These are phyloP conservation scores for Falco cherrug DNA, from an alignment of 2,797 vertebrate genomes.

Conservation along the genomic window DNA sequence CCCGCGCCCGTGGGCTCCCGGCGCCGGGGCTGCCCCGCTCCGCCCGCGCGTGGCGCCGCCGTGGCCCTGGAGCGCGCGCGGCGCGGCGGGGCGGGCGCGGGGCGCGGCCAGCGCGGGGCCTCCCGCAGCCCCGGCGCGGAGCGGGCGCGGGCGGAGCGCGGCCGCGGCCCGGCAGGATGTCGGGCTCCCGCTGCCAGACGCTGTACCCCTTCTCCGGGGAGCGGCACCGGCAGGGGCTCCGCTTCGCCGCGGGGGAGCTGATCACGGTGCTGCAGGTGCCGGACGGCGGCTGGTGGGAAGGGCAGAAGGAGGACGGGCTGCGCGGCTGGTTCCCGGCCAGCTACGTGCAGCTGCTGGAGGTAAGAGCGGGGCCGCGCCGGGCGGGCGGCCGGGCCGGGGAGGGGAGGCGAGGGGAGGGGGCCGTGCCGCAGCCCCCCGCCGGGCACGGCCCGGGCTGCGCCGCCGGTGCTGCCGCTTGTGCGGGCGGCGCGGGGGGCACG, in stretches of 20 bases:
- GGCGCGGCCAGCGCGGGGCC: background rate
- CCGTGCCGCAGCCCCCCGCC: background rate
- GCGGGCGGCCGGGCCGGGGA: background rate
- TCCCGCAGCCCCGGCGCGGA: background rate
- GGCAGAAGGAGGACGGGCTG: constrained; percentile 91
- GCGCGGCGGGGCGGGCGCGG: background rate
- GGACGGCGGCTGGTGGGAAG: constrained; percentile 97
- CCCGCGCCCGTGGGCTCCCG: background rate
- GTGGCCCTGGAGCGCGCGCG: background rate
- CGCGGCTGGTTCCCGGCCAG: constrained; percentile 95
- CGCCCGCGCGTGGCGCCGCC: constrained; percentile 11
- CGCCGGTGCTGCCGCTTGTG: too few species aligned
- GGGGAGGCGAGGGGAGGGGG: too few species aligned
- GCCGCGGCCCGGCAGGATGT: constrained; percentile 71
- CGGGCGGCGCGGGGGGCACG: background rate
- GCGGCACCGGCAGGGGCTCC: constrained; percentile 90
- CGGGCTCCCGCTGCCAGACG: constrained; percentile 86
- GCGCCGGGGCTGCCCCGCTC: background rate
- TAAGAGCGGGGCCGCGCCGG: constrained; percentile 61
- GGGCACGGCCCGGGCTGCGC: background rate
- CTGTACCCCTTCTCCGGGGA: constrained; percentile 93
- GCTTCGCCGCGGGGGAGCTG: constrained; percentile 89
- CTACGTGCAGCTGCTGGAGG: constrained; percentile 94
- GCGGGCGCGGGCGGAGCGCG: background rate
- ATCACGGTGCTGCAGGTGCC: constrained; percentile 88